Evolutionary conservation across 2,888 invertebrate genomes (phyloP).

Genomic region (Sarcophaga caerulescens): DNA sequence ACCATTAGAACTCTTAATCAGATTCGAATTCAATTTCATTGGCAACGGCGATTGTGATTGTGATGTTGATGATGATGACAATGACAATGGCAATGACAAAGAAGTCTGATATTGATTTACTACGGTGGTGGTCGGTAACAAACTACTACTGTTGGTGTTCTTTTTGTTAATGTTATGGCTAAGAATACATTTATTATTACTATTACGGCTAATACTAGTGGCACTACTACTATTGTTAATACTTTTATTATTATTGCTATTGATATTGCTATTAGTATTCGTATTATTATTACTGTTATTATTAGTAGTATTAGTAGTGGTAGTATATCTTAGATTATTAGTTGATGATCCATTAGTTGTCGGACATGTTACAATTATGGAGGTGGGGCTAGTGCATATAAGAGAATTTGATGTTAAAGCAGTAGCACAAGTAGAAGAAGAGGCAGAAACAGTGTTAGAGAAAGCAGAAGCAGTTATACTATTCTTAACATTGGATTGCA

Average conservation of each 20-base stretch:
- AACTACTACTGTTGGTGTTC: conserved; percentile 31
- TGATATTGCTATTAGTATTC: conserved; percentile 43
- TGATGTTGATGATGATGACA: conserved; percentile 35
- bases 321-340: conserved; percentile 45
- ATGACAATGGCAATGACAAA: background rate
- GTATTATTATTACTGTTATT: conserved; percentile 1
- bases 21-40: background rate
- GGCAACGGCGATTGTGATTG: background rate
- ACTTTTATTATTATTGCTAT: background rate
- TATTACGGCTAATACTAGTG: conserved; percentile 38
- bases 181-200: conserved; percentile 17
- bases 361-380: conserved; percentile 61
- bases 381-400: conserved; percentile 76
- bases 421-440: conserved; percentile 58
- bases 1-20: conserved; percentile 27
- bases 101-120: background rate
- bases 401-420: conserved; percentile 70
- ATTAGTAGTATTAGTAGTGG: conserved; percentile 42
- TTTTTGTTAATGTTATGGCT: conserved; percentile 18
- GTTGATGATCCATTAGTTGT: conserved; percentile 67
- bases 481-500: conserved; percentile 48
- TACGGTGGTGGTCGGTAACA: conserved; percentile 31
- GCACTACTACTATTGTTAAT: conserved; percentile 33
- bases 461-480: conserved; percentile 31
- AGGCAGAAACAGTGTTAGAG: conserved; percentile 64